A percentile compares a stretch with the other conserved stretches of the same genome.
Evolutionary conservation across 2,113 vertebrate genomes (phyloP).

Genomic region (Triplophysa rosa): DNA sequence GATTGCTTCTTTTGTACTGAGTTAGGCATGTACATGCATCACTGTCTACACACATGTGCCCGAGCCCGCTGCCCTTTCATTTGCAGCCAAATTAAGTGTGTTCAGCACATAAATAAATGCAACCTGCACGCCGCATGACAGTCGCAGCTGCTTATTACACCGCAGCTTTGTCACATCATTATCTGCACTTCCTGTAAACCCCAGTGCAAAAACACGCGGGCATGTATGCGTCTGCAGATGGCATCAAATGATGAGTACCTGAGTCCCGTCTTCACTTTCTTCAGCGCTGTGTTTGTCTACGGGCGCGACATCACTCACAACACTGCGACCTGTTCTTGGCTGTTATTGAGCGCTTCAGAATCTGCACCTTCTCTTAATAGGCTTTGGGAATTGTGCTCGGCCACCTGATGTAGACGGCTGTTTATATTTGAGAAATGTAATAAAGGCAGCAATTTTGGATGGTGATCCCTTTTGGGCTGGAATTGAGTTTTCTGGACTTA

Average conservation of each 20-base stretch:
- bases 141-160: slow-evolving; percentile 72
- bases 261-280: not conserved
- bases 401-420: slow-evolving; percentile 50
- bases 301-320: slow-evolving; percentile 42
- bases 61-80: slow-evolving; percentile 72
- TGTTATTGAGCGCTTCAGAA: slow-evolving; percentile 48
- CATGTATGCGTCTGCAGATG: slow-evolving; percentile 1
- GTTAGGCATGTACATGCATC: slow-evolving; percentile 75
- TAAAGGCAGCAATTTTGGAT: slow-evolving; percentile 53
- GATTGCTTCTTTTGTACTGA: slow-evolving; percentile 76
- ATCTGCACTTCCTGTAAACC: slow-evolving; percentile 58
- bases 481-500: slow-evolving; percentile 38
- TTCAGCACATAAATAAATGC: slow-evolving; percentile 78
- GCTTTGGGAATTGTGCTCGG: slow-evolving; percentile 55
- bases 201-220: not conserved
- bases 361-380: slow-evolving; percentile 50
- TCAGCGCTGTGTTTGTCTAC: slow-evolving; percentile 37
- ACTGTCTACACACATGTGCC: slow-evolving; percentile 69
- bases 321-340: slow-evolving; percentile 46
- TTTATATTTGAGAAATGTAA: slow-evolving; percentile 54
- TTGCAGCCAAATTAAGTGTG: slow-evolving; percentile 77
- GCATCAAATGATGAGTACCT: slow-evolving; percentile 36
- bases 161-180: slow-evolving; percentile 72
- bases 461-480: slow-evolving; percentile 46
- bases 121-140: slow-evolving; percentile 63